Base-by-base conservation (phyloP, 2,113 vertebrate species). In the Gasterosteus nipponicus region DNA sequence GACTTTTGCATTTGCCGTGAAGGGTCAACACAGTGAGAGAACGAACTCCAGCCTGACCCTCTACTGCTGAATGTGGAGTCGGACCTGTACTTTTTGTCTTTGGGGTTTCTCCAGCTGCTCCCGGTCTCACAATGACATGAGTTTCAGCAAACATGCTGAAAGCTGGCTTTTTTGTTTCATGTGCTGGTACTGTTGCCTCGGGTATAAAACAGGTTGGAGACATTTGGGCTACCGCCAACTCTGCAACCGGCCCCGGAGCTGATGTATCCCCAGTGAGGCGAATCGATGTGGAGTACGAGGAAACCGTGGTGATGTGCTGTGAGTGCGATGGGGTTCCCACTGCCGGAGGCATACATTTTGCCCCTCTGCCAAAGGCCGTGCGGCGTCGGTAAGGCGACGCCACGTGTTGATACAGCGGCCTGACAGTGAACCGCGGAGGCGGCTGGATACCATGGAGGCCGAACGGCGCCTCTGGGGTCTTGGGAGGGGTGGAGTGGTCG, bases 301-400 rank as follows among this genome's bases (percentile, higher is more conserved):
- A 73, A 12, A 44, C 26, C 12, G 85, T 79, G 12, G 78, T 68
- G 29, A 70, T 54, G 7, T 80, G 73, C 0, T 94, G 95, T 0
- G 93, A 74, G 42, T 86, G 78, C 4, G 77, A 56, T 0, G 86
- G 81, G 3, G 62, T 33, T 3, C 22, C 73, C 71, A 85, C 83
- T 2, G 86, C 85, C 80, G 89, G 93, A 66, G 93, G 92, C 0
- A 92, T 93, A 58, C 92, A 87, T 35, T 82, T 87, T 11, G 86
- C 53, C 38, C 71, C 74, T 77, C 93, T 87, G 62, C 91, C 94
- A 56, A 93, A 92, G 0, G 93, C 44, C 56, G 95, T 92, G 0
- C 92, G 89, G 46, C 88, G 94, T 0, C 95, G 95, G 69, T 94
- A 94, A 0, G 97, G 96, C 0, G 96, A 96, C 0, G 88, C 61